phyloP scores from a whole-genome alignment of 2,888 invertebrate species.

The Ypsolopha sequella region DNA sequence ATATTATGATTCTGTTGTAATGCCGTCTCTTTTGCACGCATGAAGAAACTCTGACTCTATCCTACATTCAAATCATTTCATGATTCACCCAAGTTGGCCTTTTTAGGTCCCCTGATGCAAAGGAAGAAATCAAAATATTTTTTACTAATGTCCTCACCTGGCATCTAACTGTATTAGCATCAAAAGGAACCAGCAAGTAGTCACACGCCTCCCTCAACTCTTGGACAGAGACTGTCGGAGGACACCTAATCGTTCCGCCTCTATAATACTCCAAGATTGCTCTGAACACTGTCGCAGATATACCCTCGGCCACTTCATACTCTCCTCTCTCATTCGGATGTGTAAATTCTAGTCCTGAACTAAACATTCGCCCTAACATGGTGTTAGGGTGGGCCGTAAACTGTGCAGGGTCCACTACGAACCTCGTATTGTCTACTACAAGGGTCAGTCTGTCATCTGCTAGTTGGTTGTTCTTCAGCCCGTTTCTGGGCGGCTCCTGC shows the following conservation, averaged over 20 bases:
- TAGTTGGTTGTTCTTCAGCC: not conserved
- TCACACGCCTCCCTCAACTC: constrained; percentile 99
- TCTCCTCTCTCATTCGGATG: constrained; percentile 97
- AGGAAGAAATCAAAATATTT: too few relatives aligned
- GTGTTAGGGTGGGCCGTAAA: constrained; percentile 97
- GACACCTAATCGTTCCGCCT: constrained; percentile 92
- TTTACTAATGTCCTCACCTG: constrained; percentile 34
- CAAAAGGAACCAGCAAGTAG: constrained; percentile 97
- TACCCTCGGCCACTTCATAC: constrained; percentile 97
- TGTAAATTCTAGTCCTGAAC: constrained; percentile 89
- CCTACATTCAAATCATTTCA: too few relatives aligned
- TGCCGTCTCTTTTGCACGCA: too few relatives aligned
- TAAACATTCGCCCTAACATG: constrained; percentile 99
- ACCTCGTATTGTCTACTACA: constrained; percentile 96
- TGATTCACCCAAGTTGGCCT: too few relatives aligned
- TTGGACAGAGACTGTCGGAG: constrained; percentile 95
- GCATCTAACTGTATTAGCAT: constrained; percentile 94
- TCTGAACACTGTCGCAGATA: constrained; percentile 94
- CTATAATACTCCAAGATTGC: constrained; percentile 96
- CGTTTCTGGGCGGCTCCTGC: constrained; percentile 1
- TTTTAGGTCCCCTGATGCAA: too few relatives aligned
- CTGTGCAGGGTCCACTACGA: constrained; percentile 92
- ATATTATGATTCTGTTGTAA: too few relatives aligned
- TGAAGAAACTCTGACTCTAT: too few relatives aligned
- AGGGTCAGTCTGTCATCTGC: constrained; percentile 86